Conservation (phyloP, 2,888 invertebrate species). For the Cotesia congregata region DNA sequence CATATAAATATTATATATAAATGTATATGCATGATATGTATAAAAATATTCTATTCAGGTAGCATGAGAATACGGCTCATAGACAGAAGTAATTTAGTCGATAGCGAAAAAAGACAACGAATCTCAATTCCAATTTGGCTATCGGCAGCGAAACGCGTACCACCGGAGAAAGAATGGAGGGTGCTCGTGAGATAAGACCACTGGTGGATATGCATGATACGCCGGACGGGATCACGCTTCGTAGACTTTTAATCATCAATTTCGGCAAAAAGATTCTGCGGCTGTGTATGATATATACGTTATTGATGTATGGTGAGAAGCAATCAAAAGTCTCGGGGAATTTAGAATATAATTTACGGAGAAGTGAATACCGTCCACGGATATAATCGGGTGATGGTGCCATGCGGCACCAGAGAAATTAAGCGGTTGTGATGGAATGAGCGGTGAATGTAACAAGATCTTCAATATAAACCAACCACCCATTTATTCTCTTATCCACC, state of each 20-base stretch:
- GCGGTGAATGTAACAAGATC: background rate
- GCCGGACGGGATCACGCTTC: background rate
- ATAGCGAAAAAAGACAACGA: background rate
- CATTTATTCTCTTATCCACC: constrained; percentile 2
- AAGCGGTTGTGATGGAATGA: constrained; percentile 8
- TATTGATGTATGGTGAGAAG: background rate
- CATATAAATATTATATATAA: background rate
- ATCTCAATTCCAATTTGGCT: constrained; percentile 1
- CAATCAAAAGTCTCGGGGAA: background rate
- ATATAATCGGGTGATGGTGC: background rate
- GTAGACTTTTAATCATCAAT: background rate
- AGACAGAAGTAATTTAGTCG: background rate
- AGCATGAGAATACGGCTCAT: background rate
- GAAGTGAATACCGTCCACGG: background rate
- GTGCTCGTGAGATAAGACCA: background rate
- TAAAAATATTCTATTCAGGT: background rate
- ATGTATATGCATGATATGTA: background rate
- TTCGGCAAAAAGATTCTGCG: background rate
- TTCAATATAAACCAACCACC: background rate
- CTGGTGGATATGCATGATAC: background rate
- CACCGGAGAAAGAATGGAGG: background rate
- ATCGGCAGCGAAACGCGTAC: background rate
- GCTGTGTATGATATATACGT: background rate
- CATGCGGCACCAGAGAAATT: constrained; percentile 13
- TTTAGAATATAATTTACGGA: background rate